These are phyloP conservation scores for Lutraria rhynchaena DNA, from an alignment of 1,140 invertebrate species.

Conservation along the genomic window DNA sequence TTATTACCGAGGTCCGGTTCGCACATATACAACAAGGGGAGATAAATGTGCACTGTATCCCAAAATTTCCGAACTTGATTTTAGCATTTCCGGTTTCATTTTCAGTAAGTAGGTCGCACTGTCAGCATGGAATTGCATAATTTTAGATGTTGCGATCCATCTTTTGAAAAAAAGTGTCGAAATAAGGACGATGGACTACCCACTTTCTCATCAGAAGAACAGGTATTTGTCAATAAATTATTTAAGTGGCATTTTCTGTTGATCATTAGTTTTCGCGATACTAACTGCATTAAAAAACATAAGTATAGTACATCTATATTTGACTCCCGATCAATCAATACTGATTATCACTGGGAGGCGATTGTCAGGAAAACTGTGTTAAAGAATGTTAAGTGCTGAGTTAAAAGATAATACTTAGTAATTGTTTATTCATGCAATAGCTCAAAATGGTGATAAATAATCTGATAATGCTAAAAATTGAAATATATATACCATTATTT, in stretches of 20 bases:
- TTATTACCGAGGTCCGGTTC: background rate
- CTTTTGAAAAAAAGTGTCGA: constrained; percentile 60
- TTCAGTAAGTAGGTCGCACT: background rate
- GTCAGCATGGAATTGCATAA: constrained; percentile 35
- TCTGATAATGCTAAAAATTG: no score
- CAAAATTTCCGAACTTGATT: no score
- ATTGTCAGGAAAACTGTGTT: no score
- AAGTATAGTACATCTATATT: background rate
- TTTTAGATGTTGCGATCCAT: constrained; percentile 59
- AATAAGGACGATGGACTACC: constrained; percentile 76
- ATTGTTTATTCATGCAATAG: no score
- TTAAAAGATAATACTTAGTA: no score
- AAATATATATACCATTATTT: no score
- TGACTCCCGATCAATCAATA: background rate
- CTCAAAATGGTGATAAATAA: no score
- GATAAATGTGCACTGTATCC: no score
- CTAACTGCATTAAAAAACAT: no score
- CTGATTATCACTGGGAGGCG: no score
- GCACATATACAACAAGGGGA: background rate
- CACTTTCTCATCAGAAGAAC: constrained; percentile 80
- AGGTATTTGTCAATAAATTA: constrained; percentile 66
- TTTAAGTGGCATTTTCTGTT: background rate
- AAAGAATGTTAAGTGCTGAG: no score
- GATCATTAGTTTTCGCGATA: constrained; percentile 11
- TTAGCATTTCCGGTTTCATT: constrained; percentile 1